Base-by-base conservation (phyloP, 2,888 invertebrate genomes). In the Caradrina clavipalpis region DNA sequence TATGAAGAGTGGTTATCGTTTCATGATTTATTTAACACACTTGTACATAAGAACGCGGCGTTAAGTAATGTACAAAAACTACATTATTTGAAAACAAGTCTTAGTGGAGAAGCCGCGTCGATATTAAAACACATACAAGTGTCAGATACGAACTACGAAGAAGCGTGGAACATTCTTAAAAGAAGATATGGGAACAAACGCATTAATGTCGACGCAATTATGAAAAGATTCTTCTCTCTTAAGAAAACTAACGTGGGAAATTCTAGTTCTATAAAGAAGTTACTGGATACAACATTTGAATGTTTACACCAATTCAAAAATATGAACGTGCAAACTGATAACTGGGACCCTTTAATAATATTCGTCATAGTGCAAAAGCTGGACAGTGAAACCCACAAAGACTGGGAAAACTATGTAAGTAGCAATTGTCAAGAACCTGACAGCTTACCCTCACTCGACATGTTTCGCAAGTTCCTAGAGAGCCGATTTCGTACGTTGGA, bases 201-300 rank as follows among this genome's bases (percentile, higher is more conserved):
- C 21, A 55, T 75, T 39, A 78, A 57, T 59, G 76, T 80, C 0
- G 80, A 80, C 51, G 63, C 65, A 50, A 66, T 83, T 17, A 66
- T 86, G 13, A 81, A 70, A 51, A 61, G 75, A 21, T 83, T 85
- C 7, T 60, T 84, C 8, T 68, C 39, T 59, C 82, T 81, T 56
- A 83, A 71, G 21, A 78, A 69, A n/a, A 47, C 78, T 11, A 21
- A 73, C 70, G 69, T 80, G 78, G 1, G 50, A 73, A 19, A 67
- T 56, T n/a, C 69, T 61, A 53, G 22, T 54, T 22, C 15, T 11
- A 72, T 87, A 31, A 86, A 83, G 49, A 75, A 76, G 17, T 51
- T 87, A 10, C 31, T 87, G 31, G 84, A 85, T 71, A 85, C 76
- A 1, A 81, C 85, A 7, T 77, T 51, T 7, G 66, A 86, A 66